These are phyloP conservation scores for Leucozona laternaria DNA, from an alignment of 2,888 invertebrate genomes.

Conservation along the genomic window DNA sequence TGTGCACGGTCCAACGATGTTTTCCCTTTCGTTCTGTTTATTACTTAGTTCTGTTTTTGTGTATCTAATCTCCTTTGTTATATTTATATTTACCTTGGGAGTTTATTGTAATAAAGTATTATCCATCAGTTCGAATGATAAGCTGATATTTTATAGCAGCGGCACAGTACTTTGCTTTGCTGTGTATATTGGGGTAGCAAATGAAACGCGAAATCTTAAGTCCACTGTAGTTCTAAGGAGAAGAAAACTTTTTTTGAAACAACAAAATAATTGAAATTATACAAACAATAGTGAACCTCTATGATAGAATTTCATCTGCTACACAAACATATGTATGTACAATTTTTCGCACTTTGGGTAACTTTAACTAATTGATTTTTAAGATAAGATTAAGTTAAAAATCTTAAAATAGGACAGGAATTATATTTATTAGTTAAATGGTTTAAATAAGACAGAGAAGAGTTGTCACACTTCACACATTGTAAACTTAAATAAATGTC, in stretches of 20 bases:
- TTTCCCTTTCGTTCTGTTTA: constrained; percentile 69
- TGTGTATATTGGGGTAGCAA: background rate
- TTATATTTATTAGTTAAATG: background rate
- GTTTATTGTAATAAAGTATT: constrained; percentile 46
- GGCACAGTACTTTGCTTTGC: background rate
- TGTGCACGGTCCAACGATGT: background rate
- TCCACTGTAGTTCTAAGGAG: background rate
- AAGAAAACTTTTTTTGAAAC: background rate
- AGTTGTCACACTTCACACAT: background rate
- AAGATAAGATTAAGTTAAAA: constrained; percentile 12
- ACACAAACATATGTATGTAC: too few species aligned
- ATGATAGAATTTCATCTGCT: too few species aligned
- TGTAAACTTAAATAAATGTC: background rate
- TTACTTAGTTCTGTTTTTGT: constrained; percentile 51
- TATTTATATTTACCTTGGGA: constrained; percentile 52
- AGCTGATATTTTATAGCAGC: constrained; percentile 4
- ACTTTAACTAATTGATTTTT: constrained; percentile 3
- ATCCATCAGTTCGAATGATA: constrained; percentile 63
- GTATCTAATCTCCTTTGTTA: constrained; percentile 47
- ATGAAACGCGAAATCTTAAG: constrained; percentile 9
- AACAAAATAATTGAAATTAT: constrained; percentile 27
- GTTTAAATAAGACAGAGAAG: background rate
- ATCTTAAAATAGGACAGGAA: constrained; percentile 12
- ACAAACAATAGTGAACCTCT: too few species aligned
- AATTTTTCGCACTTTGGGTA: background rate